These are phyloP conservation scores for Pygmarrhopalites habei DNA, from an alignment of 1,140 invertebrate genomes.

Conservation along the genomic window DNA sequence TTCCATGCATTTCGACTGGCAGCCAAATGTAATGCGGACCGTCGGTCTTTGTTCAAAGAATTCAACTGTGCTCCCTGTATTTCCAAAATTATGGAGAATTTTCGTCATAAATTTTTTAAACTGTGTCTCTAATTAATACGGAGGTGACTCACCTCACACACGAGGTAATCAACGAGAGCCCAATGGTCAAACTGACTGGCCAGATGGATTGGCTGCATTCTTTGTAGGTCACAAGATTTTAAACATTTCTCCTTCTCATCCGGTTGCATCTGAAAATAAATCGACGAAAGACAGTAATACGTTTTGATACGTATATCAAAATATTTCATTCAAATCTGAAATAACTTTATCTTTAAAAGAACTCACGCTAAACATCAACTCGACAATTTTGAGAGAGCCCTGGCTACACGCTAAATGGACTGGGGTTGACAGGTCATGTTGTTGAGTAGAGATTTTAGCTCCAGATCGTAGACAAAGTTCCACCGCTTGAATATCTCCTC, in stretches of 20 bases:
- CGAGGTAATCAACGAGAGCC: constrained; percentile 68
- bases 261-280: constrained; percentile 52
- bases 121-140: background rate
- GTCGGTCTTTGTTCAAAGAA: constrained; percentile 64
- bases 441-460: constrained; percentile 74
- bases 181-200: constrained; percentile 83
- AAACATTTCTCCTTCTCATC: constrained; percentile 61
- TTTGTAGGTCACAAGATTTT: constrained; percentile 65
- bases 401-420: constrained; percentile 79
- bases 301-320: no score
- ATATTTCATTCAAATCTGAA: no score
- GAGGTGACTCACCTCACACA: constrained; percentile 52
- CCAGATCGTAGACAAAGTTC: constrained; percentile 75
- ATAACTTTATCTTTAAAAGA: no score
- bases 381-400: constrained; percentile 73
- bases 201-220: constrained; percentile 81
- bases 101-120: background rate
- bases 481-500: constrained; percentile 58
- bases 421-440: constrained; percentile 79
- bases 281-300: no score
- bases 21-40: constrained; percentile 70
- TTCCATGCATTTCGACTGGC: constrained; percentile 44
- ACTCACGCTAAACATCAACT: constrained; percentile 66
- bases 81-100: no score
- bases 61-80: constrained; percentile 70